Evolutionary conservation across 2,113 vertebrate species (phyloP), one percentile per base, ranked within the genome.

Genomic region (Asarcornis scutulata): DNA sequence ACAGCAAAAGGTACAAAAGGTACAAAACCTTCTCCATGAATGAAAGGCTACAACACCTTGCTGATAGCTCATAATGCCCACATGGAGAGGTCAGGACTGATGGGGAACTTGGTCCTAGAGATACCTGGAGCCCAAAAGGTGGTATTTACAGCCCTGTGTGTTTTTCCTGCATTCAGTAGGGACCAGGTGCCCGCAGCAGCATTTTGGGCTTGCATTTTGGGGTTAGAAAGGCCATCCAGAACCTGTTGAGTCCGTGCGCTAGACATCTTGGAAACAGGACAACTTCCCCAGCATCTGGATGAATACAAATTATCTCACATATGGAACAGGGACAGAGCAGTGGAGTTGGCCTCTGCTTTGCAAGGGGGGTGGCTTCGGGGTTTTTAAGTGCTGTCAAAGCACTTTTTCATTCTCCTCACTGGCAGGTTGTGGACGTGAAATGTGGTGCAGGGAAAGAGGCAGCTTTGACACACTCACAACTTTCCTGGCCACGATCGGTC

Each of bases 41-140:
- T 63, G 52, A 76, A 73, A 36, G 7, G 1, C 34, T 38, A 17
- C 22, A 79, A 58, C 17, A 31, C 18, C 22, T 83, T 79, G 53
- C 55, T 79, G 58, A 13, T 38, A 66, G 32, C 21, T 4, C 2
- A 0, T 38, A 60, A 38, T 67, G 60, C 7, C 22, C 46, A 42
- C 22, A 1, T 3, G 46, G 68, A 40, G 81, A 0, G 4, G 16
- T 46, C 0, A 1, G 26, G 68, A 29, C 9, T 14, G 4, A 13
- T 15, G 4, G 0, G 9, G 7, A 62, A 7, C 72, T 93, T 23
- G 8, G n/a, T 67, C 22, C 36, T 13, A 44, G 59, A 66, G 21
- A 53, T 32, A 77, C 7, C 27, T 68, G 50, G 21, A 32, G 31
- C 40, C 38, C 15, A 15, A 80, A 58, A 23, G 44, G 56, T 42